Conservation (phyloP, 2,888 invertebrate species). For the Ommatoiulus sabulosus region DNA sequence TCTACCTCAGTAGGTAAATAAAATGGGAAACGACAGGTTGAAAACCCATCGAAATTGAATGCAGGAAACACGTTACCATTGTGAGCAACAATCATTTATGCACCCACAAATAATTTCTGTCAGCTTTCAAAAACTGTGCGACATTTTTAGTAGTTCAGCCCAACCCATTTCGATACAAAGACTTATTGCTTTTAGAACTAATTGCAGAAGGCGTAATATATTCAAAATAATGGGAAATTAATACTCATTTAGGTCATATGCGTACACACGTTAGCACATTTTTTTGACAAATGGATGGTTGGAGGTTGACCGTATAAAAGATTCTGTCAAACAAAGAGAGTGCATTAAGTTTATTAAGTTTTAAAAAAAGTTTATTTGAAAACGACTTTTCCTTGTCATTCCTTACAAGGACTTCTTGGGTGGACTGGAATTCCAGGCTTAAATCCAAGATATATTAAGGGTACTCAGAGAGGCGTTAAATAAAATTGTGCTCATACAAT, state of each 20-base stretch:
- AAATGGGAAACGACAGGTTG: constrained; percentile 38
- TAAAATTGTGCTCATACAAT: neutral
- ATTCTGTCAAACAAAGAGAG: neutral
- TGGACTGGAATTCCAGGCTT: neutral
- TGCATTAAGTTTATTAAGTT: neutral
- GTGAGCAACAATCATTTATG: constrained; percentile 42
- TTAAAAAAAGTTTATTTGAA: neutral
- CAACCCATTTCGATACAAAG: constrained; percentile 46
- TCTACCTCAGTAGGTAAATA: constrained; percentile 48
- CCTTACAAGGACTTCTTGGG: neutral
- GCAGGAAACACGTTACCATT: constrained; percentile 20
- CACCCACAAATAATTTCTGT: constrained; percentile 47
- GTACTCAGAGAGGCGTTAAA: neutral
- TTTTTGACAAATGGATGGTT: neutral
- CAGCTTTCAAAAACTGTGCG: neutral
- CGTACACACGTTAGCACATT: neutral
- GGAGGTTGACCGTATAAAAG: neutral
- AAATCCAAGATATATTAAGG: neutral
- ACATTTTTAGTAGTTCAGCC: constrained; percentile 13
- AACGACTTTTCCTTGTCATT: neutral
- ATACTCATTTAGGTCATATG: constrained; percentile 23
- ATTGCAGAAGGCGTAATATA: constrained; percentile 47
- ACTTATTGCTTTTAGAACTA: neutral
- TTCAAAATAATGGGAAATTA: constrained; percentile 45
- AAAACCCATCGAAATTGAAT: constrained; percentile 32